Evolutionary conservation across 2,113 vertebrate species (phyloP).

Genomic region (Prinia subflava): DNA sequence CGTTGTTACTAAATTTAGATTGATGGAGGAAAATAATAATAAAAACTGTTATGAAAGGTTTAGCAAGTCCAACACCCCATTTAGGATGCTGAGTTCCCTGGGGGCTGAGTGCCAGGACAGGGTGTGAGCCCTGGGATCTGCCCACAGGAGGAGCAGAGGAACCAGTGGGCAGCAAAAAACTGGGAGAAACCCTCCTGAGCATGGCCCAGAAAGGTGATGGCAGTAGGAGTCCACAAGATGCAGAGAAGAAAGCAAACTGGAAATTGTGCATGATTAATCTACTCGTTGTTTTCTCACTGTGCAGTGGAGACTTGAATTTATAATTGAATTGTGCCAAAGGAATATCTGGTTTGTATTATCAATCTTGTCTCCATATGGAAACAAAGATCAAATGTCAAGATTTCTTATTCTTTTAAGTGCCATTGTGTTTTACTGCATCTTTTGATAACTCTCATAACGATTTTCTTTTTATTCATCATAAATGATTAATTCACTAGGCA

Average conservation of each 20-base stretch:
- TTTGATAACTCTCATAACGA: not conserved
- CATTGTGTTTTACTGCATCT: not conserved
- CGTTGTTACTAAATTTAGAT: not conserved
- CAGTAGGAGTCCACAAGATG: not conserved
- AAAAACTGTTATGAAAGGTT: not conserved
- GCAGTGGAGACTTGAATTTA: not conserved
- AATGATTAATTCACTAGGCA: conserved; percentile 4
- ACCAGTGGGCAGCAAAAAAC: not conserved
- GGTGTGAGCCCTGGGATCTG: not conserved
- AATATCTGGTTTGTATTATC: conserved; percentile 19
- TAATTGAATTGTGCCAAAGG: not conserved
- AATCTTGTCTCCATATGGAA: not conserved
- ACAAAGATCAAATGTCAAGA: not conserved
- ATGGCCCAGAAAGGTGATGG: not conserved
- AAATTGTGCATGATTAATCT: not conserved
- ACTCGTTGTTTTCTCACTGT: not conserved
- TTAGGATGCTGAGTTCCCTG: not conserved
- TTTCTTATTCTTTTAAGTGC: not conserved
- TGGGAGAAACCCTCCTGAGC: not conserved
- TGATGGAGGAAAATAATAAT: not conserved
- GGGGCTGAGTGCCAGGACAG: not conserved
- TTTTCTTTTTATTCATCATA: conserved; percentile 18
- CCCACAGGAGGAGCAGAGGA: not conserved
- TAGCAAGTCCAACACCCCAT: rapidly evolving
- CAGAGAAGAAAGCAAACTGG: not conserved